phyloP scores from a whole-genome alignment of 1,140 invertebrate species.

The Drosophila leontia region DNA sequence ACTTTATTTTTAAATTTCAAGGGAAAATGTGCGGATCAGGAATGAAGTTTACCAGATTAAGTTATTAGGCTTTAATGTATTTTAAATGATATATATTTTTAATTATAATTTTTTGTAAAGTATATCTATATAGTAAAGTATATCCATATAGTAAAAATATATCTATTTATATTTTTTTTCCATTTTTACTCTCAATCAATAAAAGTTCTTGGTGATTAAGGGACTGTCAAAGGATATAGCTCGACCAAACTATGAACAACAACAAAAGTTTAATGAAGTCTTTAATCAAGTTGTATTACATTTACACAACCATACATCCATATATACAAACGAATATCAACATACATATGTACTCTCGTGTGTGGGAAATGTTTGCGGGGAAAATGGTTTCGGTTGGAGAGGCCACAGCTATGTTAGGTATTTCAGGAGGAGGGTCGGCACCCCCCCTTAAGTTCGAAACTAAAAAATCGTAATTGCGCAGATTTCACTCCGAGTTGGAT shows the following conservation, averaged over 20 bases:
- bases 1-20: slow-evolving; percentile 6
- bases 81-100: no score
- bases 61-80: neutral
- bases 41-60: neutral
- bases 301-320: neutral
- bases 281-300: slow-evolving; percentile 70
- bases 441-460: slow-evolving; percentile 8
- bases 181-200: neutral
- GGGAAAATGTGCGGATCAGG: neutral
- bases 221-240: neutral
- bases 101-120: no score
- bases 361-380: slow-evolving; percentile 24
- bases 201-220: neutral
- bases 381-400: slow-evolving; percentile 12
- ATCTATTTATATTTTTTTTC: neutral
- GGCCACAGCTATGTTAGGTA: slow-evolving; percentile 47
- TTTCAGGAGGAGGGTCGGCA: neutral
- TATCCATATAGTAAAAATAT: neutral
- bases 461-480: slow-evolving; percentile 17
- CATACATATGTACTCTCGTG: neutral
- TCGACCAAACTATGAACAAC: slow-evolving; percentile 36
- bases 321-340: neutral
- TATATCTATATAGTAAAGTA: neutral
- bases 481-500: slow-evolving; percentile 6
- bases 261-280: slow-evolving; percentile 70